Evolutionary conservation across 2,888 invertebrate genomes (phyloP), one percentile per base, ranked within the genome.

Genomic region (Pecten maximus): DNA sequence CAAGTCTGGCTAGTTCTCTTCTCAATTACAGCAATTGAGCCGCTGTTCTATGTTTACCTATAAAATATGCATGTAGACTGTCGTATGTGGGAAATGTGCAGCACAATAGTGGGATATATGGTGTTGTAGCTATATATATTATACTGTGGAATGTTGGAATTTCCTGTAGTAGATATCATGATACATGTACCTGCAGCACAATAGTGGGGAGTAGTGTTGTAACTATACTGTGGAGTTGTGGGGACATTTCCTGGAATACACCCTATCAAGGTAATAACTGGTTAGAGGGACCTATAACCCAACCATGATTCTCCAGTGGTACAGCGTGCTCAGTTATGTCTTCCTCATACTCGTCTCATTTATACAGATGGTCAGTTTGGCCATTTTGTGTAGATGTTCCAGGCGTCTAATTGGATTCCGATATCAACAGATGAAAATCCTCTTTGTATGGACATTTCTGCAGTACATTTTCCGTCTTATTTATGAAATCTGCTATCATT

Each of bases 401-500:
- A 74, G 74, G 35, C 74, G 74, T 6, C 23, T 74, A 35, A 35
- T 74, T 74, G 74, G 74, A 28, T 74, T 74, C 10, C 74, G 74
- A 28, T 74, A 74, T 35, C 74, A 74, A 74, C 74, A 74, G 74
- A 88, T 88, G 28, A 88, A 88, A 28, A 88, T 88, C 2, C 4
- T 88, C 0, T 88, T 88, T 40, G 40, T 44, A 28, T 88, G 44
- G 40, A 48, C 88, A 44, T 40, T 88, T 28, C 48, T 88, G 28
- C 88, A 88, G 40, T 88, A 44, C 48, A 3, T 48, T 40, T 88
- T 88, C 88, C 88, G 88, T 40, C 40, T 88, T 28, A 28, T 48
- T 40, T 88, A 40, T 40, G 88, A 88, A 48, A 88, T 48, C 15
- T 88, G 88, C 88, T 88, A 40, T 35, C 40, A 88, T 88, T 40